Conservation (phyloP, 2,888 invertebrate genomes). For the Furcula furcula region DNA sequence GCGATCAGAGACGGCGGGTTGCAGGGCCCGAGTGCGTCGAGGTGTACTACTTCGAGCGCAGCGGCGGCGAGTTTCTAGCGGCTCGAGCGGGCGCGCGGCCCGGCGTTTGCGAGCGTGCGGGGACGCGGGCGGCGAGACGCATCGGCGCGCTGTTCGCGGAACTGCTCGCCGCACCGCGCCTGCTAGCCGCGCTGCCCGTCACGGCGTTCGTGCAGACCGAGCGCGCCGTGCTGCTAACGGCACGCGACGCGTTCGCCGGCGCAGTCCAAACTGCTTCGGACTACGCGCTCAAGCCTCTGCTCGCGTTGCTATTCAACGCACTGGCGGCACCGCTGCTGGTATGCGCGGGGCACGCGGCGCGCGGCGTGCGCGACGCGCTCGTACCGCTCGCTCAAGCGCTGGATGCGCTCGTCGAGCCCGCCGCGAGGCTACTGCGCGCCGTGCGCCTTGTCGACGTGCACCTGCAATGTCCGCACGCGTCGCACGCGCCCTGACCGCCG, state of each 20-base stretch:
- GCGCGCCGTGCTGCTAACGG: conserved; percentile 25
- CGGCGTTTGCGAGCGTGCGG: conserved; percentile 26
- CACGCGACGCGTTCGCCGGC: conserved; percentile 37
- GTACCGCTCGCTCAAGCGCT: conserved; percentile 36
- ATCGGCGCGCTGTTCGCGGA: conserved; percentile 78
- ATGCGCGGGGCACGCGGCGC: conserved; percentile 82
- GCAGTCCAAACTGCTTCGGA: conserved; percentile 69
- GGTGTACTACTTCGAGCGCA: conserved; percentile 55
- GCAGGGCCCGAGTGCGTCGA: conserved; percentile 52
- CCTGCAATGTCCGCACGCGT: conserved; percentile 14
- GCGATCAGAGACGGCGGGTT: background rate
- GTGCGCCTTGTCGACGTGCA: conserved; percentile 45
- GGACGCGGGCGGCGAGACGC: conserved; percentile 25
- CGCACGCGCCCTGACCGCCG: background rate
- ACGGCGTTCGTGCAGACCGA: conserved; percentile 75
- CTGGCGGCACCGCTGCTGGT: conserved; percentile 86
- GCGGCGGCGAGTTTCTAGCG: conserved; percentile 32
- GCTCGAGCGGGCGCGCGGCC: conserved; percentile 26
- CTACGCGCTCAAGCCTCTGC: conserved; percentile 85
- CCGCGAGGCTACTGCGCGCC: conserved; percentile 36
- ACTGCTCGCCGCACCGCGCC: conserved; percentile 80
- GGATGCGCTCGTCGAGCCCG: conserved; percentile 41
- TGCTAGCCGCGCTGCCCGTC: conserved; percentile 83
- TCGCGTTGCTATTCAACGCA: conserved; percentile 86
- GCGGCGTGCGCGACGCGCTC: conserved; percentile 83